These are phyloP conservation scores for Chionomys nivalis DNA, from an alignment of 2,113 vertebrate genomes.

Conservation along the genomic window DNA sequence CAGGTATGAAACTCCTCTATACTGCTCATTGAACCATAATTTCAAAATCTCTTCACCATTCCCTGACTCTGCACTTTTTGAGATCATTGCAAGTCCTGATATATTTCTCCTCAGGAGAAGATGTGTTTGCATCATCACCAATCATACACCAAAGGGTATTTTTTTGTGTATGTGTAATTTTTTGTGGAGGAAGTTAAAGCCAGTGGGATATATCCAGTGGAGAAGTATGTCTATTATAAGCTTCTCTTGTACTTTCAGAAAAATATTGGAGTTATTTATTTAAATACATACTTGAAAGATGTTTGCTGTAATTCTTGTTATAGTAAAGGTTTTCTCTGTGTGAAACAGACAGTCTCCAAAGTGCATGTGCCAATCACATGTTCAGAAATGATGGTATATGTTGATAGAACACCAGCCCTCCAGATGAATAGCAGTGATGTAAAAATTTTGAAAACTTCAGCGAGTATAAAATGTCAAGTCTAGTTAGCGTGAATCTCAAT, in stretches of 20 bases:
- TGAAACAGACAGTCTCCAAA: not conserved
- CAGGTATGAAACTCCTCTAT: not conserved
- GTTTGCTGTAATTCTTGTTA: not conserved
- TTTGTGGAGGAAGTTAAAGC: not conserved
- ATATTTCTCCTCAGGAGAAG: not conserved
- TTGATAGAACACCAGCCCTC: accelerated
- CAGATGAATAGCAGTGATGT: not conserved
- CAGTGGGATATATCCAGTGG: not conserved
- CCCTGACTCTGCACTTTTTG: not conserved
- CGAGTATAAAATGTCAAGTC: not conserved
- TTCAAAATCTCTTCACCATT: not conserved
- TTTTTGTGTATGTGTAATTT: too few species aligned
- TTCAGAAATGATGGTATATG: accelerated
- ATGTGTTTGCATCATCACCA: not conserved
- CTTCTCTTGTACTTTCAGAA: not conserved
- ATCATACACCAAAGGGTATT: not conserved
- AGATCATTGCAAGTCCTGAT: not conserved
- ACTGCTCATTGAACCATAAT: not conserved
- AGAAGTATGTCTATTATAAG: not conserved
- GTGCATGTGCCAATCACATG: not conserved
- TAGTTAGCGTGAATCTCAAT: not conserved
- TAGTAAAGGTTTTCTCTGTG: not conserved
- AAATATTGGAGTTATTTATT: not conserved
- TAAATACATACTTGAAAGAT: not conserved
- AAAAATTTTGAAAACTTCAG: slow-evolving; percentile 5